These are phyloP conservation scores for Pterobdella sp. DNA, from an alignment of 2,888 invertebrate species.

Conservation along the genomic window DNA sequence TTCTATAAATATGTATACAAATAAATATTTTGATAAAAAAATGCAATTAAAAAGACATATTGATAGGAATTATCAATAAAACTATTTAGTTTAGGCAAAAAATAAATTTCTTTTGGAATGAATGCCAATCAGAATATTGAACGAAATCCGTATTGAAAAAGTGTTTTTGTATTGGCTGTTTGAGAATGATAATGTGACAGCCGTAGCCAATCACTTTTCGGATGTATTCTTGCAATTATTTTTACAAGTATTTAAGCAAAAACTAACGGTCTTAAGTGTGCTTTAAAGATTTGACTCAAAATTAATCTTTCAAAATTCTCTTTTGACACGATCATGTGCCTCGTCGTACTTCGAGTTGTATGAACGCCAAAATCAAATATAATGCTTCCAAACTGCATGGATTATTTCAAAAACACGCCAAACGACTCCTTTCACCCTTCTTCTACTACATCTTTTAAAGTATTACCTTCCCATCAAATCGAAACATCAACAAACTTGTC, in stretches of 20 bases:
- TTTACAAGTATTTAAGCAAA: neutral
- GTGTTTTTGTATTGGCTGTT: neutral
- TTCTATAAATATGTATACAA: no score
- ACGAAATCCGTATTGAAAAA: no score
- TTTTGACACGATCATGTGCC: neutral
- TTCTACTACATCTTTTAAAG: neutral
- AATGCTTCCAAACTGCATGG: conserved; percentile 5
- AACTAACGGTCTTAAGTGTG: neutral
- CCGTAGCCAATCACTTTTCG: neutral
- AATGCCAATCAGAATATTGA: no score
- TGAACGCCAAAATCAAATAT: neutral
- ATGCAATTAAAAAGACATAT: no score
- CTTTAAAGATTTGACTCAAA: neutral
- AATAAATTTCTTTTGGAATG: no score
- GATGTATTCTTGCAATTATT: neutral
- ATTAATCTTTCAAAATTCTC: neutral
- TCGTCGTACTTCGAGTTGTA: no score
- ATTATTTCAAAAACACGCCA: neutral
- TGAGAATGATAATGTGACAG: neutral
- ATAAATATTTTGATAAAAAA: no score
- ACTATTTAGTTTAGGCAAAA: no score
- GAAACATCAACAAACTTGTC: neutral
- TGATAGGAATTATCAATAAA: no score
- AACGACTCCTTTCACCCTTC: neutral
- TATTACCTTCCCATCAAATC: neutral